Evolutionary conservation across 2,888 invertebrate genomes (phyloP), one percentile per base, ranked within the genome.

Genomic region (Dione juno): DNA sequence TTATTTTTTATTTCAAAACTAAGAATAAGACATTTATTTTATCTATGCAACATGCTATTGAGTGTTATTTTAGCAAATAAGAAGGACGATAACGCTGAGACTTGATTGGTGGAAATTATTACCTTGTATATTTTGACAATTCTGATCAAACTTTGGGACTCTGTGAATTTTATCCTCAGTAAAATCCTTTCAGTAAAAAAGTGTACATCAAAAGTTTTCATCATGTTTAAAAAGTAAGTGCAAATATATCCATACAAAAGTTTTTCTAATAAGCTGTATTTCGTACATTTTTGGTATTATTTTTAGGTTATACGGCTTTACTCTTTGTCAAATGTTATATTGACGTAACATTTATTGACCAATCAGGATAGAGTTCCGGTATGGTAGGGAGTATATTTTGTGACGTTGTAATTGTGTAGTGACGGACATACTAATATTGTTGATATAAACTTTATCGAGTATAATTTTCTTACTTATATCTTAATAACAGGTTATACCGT

Each of bases 171-270:
- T 13, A 54, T 37, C 48, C 41, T 37, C 35, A 28, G 48, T 61
- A 61, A 61, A 70, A 68, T 48, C 52, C 41, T 58, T 50, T 41
- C n/a, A 43, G 61, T 70, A 53, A 54, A 28, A 40, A 48, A 61
- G 7, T 50, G 69, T 67, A 54, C 69, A 66, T 59, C 37, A 16
- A 40, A 64, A 61, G 61, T 63, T 64, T 48, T 57, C 81, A 88
- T 77, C 75, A 93, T 93, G 93, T 93, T 93, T 74, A 93, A 93
- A 81, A 93, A 93, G 93, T 93, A 82, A 93, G 93, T 93, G 71
- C 43, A 28, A 37, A 41, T 63, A 40, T 43, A 58, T 67, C 57
- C 35, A 52, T 41, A 35, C 54, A 58, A 37, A 41, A 63, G 35
- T 1, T 28, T 37, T 40, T 10, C 11, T 13, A 16, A 28, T 45